Evolutionary conservation across 2,797 vertebrate genomes (phyloP), one percentile per base, ranked within the genome.

Genomic region (Bradypodion pumilum): DNA sequence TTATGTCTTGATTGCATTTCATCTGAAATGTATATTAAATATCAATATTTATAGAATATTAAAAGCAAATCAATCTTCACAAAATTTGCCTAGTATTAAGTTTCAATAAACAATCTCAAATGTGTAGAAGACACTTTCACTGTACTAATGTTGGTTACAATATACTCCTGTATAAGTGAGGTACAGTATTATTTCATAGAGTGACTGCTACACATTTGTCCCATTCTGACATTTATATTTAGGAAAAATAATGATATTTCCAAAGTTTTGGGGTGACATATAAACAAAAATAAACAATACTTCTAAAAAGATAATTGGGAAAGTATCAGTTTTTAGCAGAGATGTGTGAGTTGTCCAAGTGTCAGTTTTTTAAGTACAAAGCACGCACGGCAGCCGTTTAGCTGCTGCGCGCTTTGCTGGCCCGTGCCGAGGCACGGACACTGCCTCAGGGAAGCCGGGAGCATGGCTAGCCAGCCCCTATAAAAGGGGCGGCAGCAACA

Each of bases 51-150:
- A 80, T 74, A 44, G 49, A 74, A 80, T 75, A 60, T 76, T 37
- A 69, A 81, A 80, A 85, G 46, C 3, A 81, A 62, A 84, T 70
- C 52, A 46, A 42, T 69, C 40, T 75, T 27, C n/a, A 49, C 73
- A 81, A 74, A 74, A 75, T 49, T 69, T 76, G 29, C 56, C n/a
- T 66, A 6, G 42, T 46, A 75, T 60, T 60, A 60, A 32, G 25
- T 60, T 44, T 5, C 16, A 69, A 21, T 60, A 69, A 81, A 81
- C 69, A 29, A 59, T 49, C 10, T 70, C 46, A 56, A 56, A 60
- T 42, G 27, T 35, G 1, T 25, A 72, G 16, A 60, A 7, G 60
- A 12, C 35, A 12, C 25, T 66, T 52, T 42, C 60, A 62, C 25
- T 60, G 49, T 69, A 68, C 29, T 68, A 19, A 4, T 59, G 12